Evolutionary conservation across 2,113 vertebrate species (phyloP), one percentile per base, ranked within the genome.

Genomic region (Pelusios castaneus): DNA sequence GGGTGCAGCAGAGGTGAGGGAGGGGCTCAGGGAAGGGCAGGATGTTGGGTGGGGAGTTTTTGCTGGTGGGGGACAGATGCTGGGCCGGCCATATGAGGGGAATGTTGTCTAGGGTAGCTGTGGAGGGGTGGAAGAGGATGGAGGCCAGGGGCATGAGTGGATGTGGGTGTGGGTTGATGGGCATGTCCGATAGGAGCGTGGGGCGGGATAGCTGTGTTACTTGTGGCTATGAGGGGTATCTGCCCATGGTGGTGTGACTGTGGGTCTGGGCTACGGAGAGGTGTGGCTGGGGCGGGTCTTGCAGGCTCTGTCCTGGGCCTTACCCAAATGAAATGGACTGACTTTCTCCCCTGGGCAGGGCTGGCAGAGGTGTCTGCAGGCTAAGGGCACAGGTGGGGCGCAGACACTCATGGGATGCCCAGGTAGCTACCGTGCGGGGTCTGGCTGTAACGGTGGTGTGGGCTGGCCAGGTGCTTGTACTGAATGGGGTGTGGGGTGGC

Each of bases 101-200:
- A 2, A 1, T 21, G 14, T 10, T 4, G 63, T 19, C 34, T 10
- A 2, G 63, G 34, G 63, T 21, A 8, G 34, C 63, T 34, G 0
- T n/a, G 31, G 34, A 19, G 34, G 34, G 63, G 63, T 34, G 10
- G 34, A 21, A 10, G 17, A 10, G 63, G 63, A 34, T 10, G 63
- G 60, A n/a, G 19, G 60, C 34, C 7, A 12, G 8, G 63, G 60
- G 34, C 31, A n/a, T 63, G 14, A n/a, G 29, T 13, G 55, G 55
- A 5, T 24, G 22, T 8, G 54, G 52, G 6, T 21, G 54, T 21
- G 22, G 54, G 56, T 31, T 6, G 56, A 10, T 58, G 56, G 56
- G 56, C 31, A 29, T 58, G 27, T 58, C 11, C 56, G 29, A 13
- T 29, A 29, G 27, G 56, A 29, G 56, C 56, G 6, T 10, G 56